Percentiles rank a stretch among this genome's conserved stretches.
Evolutionary conservation across 1,140 invertebrate genomes (phyloP).

Genomic region (Littorina saxatilis): DNA sequence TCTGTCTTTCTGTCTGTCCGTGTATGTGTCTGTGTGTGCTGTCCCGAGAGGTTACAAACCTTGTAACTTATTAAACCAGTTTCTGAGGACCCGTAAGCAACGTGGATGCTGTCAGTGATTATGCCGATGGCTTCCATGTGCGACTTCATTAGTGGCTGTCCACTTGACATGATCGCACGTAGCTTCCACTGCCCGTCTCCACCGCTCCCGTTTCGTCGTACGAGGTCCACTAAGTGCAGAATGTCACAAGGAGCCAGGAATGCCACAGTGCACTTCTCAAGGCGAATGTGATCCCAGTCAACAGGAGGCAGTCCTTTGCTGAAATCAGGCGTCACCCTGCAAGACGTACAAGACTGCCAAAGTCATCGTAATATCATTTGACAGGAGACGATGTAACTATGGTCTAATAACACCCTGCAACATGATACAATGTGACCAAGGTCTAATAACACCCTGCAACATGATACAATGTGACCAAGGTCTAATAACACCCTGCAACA

Average conservation of each 20-base stretch:
- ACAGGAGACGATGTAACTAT: no score
- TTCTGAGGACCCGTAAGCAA: constrained; percentile 1
- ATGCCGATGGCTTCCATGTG: constrained; percentile 19
- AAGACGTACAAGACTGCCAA: no score
- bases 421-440: no score
- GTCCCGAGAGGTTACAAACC: background rate
- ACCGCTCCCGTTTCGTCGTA: no score
- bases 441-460: no score
- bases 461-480: no score
- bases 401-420: no score
- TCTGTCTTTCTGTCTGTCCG: background rate
- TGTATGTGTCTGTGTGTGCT: background rate
- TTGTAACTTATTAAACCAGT: background rate
- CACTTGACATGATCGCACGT: background rate
- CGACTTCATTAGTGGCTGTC: constrained; percentile 1
- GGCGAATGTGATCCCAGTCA: background rate
- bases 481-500: no score
- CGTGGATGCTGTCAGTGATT: background rate
- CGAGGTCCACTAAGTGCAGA: background rate
- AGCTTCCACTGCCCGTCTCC: background rate
- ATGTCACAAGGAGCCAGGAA: background rate
- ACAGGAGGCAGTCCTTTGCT: no score
- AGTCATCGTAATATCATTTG: no score
- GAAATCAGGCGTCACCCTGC: no score
- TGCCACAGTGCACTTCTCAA: background rate